These are phyloP conservation scores for Amphiprion percula DNA, from an alignment of 2,113 vertebrate species.

Conservation along the genomic window DNA sequence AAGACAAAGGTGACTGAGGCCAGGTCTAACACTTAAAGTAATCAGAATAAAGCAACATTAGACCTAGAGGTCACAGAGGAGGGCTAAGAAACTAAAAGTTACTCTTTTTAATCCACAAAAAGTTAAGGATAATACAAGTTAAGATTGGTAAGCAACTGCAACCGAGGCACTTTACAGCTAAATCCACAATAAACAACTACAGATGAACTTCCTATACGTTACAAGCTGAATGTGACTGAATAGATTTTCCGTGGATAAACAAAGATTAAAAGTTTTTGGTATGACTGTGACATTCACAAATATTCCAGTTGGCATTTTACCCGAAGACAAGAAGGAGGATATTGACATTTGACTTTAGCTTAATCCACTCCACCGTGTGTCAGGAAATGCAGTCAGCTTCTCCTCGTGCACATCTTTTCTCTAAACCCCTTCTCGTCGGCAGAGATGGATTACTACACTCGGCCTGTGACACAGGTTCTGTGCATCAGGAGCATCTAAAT, in stretches of 20 bases:
- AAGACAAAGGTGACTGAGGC: not conserved
- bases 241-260: not conserved
- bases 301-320: not conserved
- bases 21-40: not conserved
- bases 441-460: constrained; percentile 51
- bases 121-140: no score
- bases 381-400: constrained; percentile 36
- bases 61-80: not conserved
- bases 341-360: constrained; percentile 33
- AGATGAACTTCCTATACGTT: not conserved
- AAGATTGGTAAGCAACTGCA: not conserved
- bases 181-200: not conserved
- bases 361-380: constrained; percentile 32
- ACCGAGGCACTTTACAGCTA: not conserved
- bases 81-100: no score
- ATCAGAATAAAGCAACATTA: not conserved
- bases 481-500: constrained; percentile 54
- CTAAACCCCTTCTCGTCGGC: constrained; percentile 20
- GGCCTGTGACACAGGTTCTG: constrained; percentile 31
- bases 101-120: not conserved
- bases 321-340: constrained; percentile 19
- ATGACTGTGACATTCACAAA: not conserved
- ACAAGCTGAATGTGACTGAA: not conserved
- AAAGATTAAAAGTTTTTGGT: not conserved
- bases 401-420: constrained; percentile 25